Base-by-base conservation (phyloP, 30 jellyfish, hydroid and myxozoan genomes). In the Aurelia sp. region DNA sequence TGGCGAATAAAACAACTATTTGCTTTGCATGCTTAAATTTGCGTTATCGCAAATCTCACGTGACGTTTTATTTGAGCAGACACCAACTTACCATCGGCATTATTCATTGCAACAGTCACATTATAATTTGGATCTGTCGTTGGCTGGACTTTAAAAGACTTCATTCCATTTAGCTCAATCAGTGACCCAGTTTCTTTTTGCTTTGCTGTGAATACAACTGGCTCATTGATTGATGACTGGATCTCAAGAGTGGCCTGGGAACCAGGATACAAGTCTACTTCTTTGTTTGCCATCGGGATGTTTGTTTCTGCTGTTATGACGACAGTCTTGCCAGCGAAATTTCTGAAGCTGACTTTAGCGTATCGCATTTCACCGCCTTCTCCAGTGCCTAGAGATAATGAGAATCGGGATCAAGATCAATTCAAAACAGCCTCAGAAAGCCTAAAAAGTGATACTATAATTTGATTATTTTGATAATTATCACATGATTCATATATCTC, bases 141-240 rank as follows among this genome's bases (percentile, higher is more conserved):
- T 27, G 98, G 98, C 35, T 78, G 88, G 10, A 93, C 96, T 75
- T 79, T 66, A 62, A 88, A 76, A 12, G 97, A 72, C 30, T 74
- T 79, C 70, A 84, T 33, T 5, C 94, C 94, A 78, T 93, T 93
- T 65, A 93, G 63, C 44, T 69, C 84, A 31, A 90, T 86, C 62
- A 37, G 66, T 31, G 87, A 82, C 12, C 55, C 69, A 12, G 81
- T 77, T 22, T 81, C 91, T 16, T 89, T 85, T n/a, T 68, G 64
- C 63, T 93, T 93, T 19, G 98, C 98, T 48, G 98, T 37, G 80
- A 93, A 93, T 52, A 73, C 79, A 41, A 93, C 96, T 3, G 97
- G 97, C 37, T 93, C 98, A 65, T 93, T 78, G 82, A 84, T 93
- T 10, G 98, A 93, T 11, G 98, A 88, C 81, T 93, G 97, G 17